These are phyloP conservation scores for Nematolebias whitei DNA, from an alignment of 2,113 vertebrate species.

Conservation along the genomic window DNA sequence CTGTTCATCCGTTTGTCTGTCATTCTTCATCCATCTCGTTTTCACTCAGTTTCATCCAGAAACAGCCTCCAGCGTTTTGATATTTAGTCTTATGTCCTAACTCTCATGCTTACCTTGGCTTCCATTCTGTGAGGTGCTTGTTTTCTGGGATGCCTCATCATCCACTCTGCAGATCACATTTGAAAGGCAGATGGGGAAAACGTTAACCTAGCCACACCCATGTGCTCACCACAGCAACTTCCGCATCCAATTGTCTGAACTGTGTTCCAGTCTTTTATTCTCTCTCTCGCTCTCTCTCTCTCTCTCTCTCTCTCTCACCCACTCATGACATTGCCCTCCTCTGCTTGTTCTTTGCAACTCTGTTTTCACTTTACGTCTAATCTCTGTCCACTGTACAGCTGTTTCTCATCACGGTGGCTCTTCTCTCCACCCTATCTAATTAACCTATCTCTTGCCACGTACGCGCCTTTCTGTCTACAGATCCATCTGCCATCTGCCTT, in stretches of 20 bases:
- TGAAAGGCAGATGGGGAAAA: slow-evolving; percentile 30
- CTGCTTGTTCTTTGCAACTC: slow-evolving; percentile 17
- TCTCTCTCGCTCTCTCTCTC: slow-evolving; percentile 15
- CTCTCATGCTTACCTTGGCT: slow-evolving; percentile 66
- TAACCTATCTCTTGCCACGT: slow-evolving; percentile 2
- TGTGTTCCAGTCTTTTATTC: slow-evolving; percentile 12
- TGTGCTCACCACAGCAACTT: slow-evolving; percentile 52
- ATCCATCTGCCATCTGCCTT: slow-evolving; percentile 4
- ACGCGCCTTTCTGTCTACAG: slow-evolving; percentile 4
- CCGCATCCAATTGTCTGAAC: slow-evolving; percentile 46
- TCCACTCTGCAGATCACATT: slow-evolving; percentile 29
- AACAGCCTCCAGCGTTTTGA: slow-evolving; percentile 40
- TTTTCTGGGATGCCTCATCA: slow-evolving; percentile 40
- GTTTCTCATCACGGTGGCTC: neutral
- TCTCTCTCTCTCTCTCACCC: neutral
- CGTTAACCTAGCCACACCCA: slow-evolving; percentile 59
- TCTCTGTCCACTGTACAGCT: slow-evolving; percentile 3
- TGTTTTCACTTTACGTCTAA: slow-evolving; percentile 6
- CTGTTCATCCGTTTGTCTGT: slow-evolving; percentile 67
- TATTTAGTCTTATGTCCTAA: slow-evolving; percentile 45
- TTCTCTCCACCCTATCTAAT: slow-evolving; percentile 5
- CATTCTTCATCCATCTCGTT: slow-evolving; percentile 64
- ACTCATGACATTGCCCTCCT: slow-evolving; percentile 23
- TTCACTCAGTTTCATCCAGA: slow-evolving; percentile 27
- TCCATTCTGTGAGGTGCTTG: slow-evolving; percentile 55